Evolutionary conservation across 37 sponge, comb jelly and placozoan genomes (phyloP).

Genomic region (Aplysina aerophoba): DNA sequence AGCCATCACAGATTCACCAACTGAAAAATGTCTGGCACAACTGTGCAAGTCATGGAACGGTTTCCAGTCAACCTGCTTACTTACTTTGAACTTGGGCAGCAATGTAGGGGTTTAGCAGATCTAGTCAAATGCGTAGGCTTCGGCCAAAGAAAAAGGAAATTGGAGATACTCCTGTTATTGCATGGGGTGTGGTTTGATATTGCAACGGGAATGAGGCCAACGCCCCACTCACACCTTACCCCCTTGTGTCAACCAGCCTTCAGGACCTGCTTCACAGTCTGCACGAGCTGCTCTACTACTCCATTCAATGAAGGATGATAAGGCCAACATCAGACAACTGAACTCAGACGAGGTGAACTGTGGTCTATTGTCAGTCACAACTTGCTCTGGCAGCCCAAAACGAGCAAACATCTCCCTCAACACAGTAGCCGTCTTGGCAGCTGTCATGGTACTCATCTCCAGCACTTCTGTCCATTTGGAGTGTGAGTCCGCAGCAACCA

Average conservation of each 20-base stretch:
- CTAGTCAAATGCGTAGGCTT: constrained; percentile 23
- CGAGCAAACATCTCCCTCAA: constrained; percentile 16
- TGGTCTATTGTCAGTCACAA: constrained; percentile 26
- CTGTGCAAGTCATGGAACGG: constrained; percentile 16
- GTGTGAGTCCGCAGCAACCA: constrained; percentile 7
- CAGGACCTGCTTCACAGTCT: constrained; percentile 22
- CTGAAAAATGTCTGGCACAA: background rate
- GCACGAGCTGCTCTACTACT: constrained; percentile 10
- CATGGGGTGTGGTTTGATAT: constrained; percentile 17
- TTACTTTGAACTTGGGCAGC: background rate
- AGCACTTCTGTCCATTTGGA: background rate
- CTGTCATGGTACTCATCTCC: constrained; percentile 3
- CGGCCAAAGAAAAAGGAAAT: constrained; percentile 6
- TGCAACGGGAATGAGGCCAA: background rate
- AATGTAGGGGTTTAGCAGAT: constrained; percentile 19
- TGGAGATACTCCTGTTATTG: background rate
- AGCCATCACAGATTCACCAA: constrained; percentile 40
- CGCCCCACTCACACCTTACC: background rate
- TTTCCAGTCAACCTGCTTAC: constrained; percentile 24
- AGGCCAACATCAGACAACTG: background rate
- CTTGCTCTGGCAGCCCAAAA: constrained; percentile 20
- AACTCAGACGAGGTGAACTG: constrained; percentile 18
- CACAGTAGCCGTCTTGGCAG: background rate
- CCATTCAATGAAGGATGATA: constrained; percentile 34
- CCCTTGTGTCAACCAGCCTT: background rate